Evolutionary conservation across 2,113 vertebrate genomes (phyloP).

Genomic region (Marcusenius ussheri): DNA sequence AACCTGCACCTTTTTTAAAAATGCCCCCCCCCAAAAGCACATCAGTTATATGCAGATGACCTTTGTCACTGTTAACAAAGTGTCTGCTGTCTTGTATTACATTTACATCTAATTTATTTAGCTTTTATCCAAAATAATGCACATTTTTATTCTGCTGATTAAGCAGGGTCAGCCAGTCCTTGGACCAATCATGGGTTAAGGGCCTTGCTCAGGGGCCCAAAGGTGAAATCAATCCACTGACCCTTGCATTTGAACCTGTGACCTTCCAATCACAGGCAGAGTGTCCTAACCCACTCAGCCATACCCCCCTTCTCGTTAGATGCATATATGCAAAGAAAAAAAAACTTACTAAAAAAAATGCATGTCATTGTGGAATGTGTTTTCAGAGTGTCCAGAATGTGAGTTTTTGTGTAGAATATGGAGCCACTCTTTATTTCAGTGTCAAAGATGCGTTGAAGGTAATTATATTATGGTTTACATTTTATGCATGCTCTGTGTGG

Average conservation of each 20-base stretch:
- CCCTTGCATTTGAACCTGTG: background rate
- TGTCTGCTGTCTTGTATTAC: background rate
- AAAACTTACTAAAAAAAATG: background rate
- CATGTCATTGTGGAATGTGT: background rate
- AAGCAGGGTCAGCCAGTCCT: background rate
- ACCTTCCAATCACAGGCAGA: background rate
- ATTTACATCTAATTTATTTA: background rate
- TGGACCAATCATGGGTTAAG: background rate
- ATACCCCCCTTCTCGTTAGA: background rate
- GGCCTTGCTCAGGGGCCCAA: background rate
- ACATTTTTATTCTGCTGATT: background rate
- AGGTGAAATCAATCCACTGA: background rate
- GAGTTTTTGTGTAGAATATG: background rate
- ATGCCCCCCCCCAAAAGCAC: background rate
- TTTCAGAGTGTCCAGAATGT: background rate
- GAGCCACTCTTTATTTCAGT: background rate
- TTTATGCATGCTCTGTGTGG: background rate
- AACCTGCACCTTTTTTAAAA: background rate
- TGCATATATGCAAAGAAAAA: background rate
- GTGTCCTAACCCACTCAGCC: background rate
- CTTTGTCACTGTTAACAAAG: background rate
- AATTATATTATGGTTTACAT: conserved; percentile 6
- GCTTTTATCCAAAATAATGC: background rate
- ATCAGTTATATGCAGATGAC: background rate
- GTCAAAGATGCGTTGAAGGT: background rate